Base-by-base conservation (phyloP, 2,113 vertebrate genomes). In the Triplophysa siluroides region DNA sequence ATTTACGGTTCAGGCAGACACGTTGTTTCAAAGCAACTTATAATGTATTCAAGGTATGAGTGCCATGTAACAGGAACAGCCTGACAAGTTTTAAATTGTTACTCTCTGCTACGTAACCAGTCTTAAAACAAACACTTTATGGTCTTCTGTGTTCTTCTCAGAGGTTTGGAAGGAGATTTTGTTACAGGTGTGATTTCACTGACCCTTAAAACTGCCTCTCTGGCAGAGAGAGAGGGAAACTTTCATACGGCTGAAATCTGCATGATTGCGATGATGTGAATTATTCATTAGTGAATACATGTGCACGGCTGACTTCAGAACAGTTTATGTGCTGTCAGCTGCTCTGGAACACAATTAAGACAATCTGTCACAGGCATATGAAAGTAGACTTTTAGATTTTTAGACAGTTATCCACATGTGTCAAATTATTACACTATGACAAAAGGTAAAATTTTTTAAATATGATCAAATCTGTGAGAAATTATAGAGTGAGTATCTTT, bases 251-350 rank as follows among this genome's bases (percentile, higher is more conserved):
- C 81, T 88, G 81, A 84, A 89, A 90, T 89, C 84, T 89, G 86
- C 85, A 90, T 88, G 91, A 87, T 90, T 90, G 91, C 86, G 88
- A 89, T 89, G 85, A 80, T 47, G 64, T 91, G 90, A 90, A 91
- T 93, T 82, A 79, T 82, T 82, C 83, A 82, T 82, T 82, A 81
- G 76, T 21, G 41, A 76, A 73, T 24, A 73, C 41, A 81, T 60
- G 58, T 84, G 70, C 60, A 65, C 24, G n/a, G 61, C 43, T 78
- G 69, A 81, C 70, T 58, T 81, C 74, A 72, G 62, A 29, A 62
- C 54, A 12, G 73, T 78, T 63, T 41, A 71, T 69, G 33, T 62
- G 56, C 26, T 18, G 68, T 79, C 43, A 63, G 50, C 11, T 33
- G 54, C 50, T 52, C 78, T 26, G 14, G 38, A 74, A 33, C n/a